Evolutionary conservation across 1,140 invertebrate species (phyloP).

Genomic region (Bombus cullumanus): DNA sequence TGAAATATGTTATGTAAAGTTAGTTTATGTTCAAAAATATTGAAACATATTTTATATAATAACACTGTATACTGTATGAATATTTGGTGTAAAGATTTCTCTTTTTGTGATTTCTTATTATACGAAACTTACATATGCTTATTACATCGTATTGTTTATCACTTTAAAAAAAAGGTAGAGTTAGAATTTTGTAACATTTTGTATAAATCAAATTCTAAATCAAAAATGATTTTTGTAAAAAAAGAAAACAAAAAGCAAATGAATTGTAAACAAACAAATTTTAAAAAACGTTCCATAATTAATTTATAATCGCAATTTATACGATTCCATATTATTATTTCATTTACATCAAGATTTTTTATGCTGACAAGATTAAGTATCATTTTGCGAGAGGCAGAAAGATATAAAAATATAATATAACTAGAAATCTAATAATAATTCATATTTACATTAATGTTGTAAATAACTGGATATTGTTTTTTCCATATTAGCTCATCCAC

Average conservation of each 20-base stretch:
- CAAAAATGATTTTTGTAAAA: slow-evolving; percentile 48
- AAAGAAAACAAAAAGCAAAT: background rate
- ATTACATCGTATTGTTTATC: slow-evolving; percentile 29
- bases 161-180: slow-evolving; percentile 10
- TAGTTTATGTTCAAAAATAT: slow-evolving; percentile 5
- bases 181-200: slow-evolving; percentile 67
- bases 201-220: slow-evolving; percentile 53
- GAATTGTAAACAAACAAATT: slow-evolving; percentile 18
- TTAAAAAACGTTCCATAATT: background rate
- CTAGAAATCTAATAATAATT: slow-evolving; percentile 8
- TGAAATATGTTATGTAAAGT: slow-evolving; percentile 1
- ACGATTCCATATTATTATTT: background rate
- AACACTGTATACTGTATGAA: background rate
- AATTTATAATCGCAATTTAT: slow-evolving; percentile 3
- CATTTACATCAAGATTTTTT: slow-evolving; percentile 7
- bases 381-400: background rate
- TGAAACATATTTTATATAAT: slow-evolving; percentile 27
- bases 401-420: background rate
- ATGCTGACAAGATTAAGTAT: background rate
- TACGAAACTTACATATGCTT: background rate
- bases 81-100: slow-evolving; percentile 31
- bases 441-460: slow-evolving; percentile 35
- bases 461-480: slow-evolving; percentile 32
- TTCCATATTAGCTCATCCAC: slow-evolving; percentile 6
- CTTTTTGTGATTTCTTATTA: slow-evolving; percentile 8